Evolutionary conservation across 2,113 vertebrate species (phyloP), one percentile per base, ranked within the genome.

Genomic region (Phasianus colchicus): DNA sequence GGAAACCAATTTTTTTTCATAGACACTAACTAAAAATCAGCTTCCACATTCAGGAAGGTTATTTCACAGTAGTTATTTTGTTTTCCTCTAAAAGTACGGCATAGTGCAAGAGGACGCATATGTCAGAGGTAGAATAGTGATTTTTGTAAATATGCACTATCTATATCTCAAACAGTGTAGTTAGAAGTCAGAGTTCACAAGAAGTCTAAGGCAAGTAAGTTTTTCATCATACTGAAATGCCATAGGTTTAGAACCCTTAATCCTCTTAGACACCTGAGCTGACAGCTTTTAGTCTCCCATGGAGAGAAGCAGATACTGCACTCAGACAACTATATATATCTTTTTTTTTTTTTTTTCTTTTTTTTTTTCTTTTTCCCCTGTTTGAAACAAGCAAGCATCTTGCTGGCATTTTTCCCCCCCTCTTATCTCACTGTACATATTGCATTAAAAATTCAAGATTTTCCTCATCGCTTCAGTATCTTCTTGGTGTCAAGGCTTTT

Each of bases 11-110:
- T 61, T 20, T 12, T 54, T 87, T 38, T 36, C 32, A 7, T 10
- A 57, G 10, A 4, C n/a, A 30, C 4, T 8, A 55, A 57, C 22
- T 36, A 22, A 71, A 55, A 55, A 50, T 0, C 1, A 18, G 1
- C 24, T 89, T 52, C 21, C 29, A 38, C 16, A 13, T 3, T 30
- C 2, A 43, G 11, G 10, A 77, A 74, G 14, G 6, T 52, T 76
- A 40, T 76, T 88, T 86, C 38, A 71, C 38, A 64, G 18, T n/a
- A 3, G 11, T 12, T 34, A 12, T 64, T 48, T 27, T 70, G n/a
- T 16, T 50, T 67, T 76, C 20, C 17, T 86, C 7, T 75, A 22
- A 38, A 79, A 10, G 19, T 63, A 10, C n/a, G 34, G 19, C 21
- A 32, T 7, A 61, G 42, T 2, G 5, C 11, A 42, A 61, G 25